Evolutionary conservation across 2,113 vertebrate species (phyloP), one percentile per base, ranked within the genome.

Genomic region (Capreolus pygargus): DNA sequence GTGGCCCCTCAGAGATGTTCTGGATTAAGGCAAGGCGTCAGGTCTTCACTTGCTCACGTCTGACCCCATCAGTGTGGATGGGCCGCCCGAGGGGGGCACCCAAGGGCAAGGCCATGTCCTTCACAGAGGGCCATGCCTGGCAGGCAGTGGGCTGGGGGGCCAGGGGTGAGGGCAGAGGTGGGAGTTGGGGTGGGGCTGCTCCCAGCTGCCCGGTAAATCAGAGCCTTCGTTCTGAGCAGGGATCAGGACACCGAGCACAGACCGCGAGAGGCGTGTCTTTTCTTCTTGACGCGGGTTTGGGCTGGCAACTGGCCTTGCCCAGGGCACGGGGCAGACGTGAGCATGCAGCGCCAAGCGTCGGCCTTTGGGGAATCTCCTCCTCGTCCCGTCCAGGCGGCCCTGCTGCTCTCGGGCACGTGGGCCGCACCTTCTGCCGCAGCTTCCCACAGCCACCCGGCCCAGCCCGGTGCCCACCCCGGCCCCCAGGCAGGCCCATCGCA

Each of bases 291-390:
- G 5, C 39, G 13, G 17, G 12, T 36, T 86, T 11, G 19, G n/a
- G 78, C 36, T 85, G 85, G 52, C 70, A 74, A 81, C 30, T 86
- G 94, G 57, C 33, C 45, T 89, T 81, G 45, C 54, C 45, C 30
- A 81, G 45, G 30, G 27, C 50, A 43, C 5, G 33, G 84, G 83
- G 64, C 43, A 89, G 30, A 47, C 89, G 27, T 85, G 23, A 95
- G 12, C 19, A 3, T 45, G 43, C 23, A 76, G 55, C 82, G 47
- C 39, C 50, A 87, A 45, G 36, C 12, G 2, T 11, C 27, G 8
- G 3, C 30, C 70, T 83, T 94, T 25, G 43, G 12, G 94, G 45
- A 94, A 1, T 64, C 81, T 52, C 30, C 33, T 43, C 61, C 17
- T 76, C 25, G 0, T 43, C 23, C 39, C 0, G 0, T 55, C 30